Base-by-base conservation (phyloP, 2,113 vertebrate genomes). In the Tupaia tana region DNA sequence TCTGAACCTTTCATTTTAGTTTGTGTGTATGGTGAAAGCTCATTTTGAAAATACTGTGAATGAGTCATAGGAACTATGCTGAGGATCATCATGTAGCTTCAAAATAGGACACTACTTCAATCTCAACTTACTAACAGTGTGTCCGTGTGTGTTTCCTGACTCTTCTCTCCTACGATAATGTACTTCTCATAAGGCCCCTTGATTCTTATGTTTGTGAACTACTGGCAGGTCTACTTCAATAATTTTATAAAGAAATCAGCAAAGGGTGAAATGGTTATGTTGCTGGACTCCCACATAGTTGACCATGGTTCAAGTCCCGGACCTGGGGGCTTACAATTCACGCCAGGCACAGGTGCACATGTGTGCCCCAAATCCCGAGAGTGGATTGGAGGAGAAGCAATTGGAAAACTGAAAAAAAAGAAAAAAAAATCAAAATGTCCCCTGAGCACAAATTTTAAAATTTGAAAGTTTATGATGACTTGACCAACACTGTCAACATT, bases 381-480 rank as follows among this genome's bases (percentile, higher is more conserved):
- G 43, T 43, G 43, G 43, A 43, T 43, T 43, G 3, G 43, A 43
- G 3, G 43, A 43, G 6, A 43, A 43, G 43, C 43, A 43, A 43
- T 43, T 43, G 43, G 43, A 43, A 43, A 43, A 43, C 43, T 43
- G 43, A 43, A 43, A 43, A 43, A 43, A n/a, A n/a, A n/a, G n/a
- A n/a, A 52, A 66, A 74, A 11, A 13, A 71, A 64, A 74, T 61
- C 54, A 43, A 75, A 34, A 12, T 66, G 71, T 75, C 8, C 18
- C 90, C 79, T 80, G 77, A 63, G 95, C 43, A 15, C 13, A 67
- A 71, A 78, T 67, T 56, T 79, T 92, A 74, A 29, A 85, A 77
- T 8, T 67, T 63, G 58, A 79, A 71, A 11, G 3, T 24, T 75
- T 86, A 81, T 22, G 34, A 34, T 34, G 10, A n/a, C 86, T 31